These are phyloP conservation scores for Crotophaga sulcirostris DNA, from an alignment of 2,113 vertebrate genomes.

Conservation along the genomic window DNA sequence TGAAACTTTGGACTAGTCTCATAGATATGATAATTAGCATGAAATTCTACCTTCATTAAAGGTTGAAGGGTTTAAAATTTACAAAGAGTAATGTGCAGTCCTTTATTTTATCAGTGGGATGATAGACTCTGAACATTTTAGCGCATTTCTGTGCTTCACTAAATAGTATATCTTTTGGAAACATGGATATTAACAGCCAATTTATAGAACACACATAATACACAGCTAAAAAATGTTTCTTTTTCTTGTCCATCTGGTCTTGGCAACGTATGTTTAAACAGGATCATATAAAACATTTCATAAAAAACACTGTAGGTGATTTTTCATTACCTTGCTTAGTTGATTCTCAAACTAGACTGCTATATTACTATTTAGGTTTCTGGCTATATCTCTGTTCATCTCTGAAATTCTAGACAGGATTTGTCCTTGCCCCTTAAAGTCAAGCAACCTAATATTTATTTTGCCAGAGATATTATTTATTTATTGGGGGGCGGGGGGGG, in stretches of 20 bases:
- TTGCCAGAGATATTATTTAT: neutral
- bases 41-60: constrained; percentile 41
- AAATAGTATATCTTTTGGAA: constrained; percentile 52
- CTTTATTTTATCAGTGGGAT: neutral
- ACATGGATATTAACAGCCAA: constrained; percentile 45
- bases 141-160: constrained; percentile 1
- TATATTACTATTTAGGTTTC: neutral
- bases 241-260: constrained; percentile 70
- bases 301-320: constrained; percentile 6
- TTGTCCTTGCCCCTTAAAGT: neutral
- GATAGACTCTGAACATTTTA: constrained; percentile 25
- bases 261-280: constrained; percentile 59
- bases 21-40: constrained; percentile 25
- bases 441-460: neutral
- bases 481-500: too few species aligned
- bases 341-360: neutral
- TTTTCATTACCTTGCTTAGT: neutral
- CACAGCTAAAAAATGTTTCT: constrained; percentile 66
- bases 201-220: constrained; percentile 40
- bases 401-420: neutral
- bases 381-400: neutral
- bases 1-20: constrained; percentile 21
- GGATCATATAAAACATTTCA: constrained; percentile 28
- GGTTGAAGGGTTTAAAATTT: constrained; percentile 2
- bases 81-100: neutral